Conservation (phyloP, 2,113 vertebrate species). For the Mirza zaza region DNA sequence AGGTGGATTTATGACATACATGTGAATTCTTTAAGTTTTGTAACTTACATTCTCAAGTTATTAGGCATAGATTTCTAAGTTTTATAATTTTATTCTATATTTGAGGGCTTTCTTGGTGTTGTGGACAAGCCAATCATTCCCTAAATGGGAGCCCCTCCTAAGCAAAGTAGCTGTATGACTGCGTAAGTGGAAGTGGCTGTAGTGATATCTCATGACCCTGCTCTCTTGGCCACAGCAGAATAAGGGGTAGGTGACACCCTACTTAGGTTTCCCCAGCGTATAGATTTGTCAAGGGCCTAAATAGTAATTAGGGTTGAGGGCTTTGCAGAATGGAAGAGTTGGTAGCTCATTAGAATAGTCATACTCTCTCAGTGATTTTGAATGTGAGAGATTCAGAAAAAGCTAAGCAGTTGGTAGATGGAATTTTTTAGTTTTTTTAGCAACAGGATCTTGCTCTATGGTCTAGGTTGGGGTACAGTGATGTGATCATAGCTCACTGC, state of each 20-base stretch:
- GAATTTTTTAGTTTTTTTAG: neutral
- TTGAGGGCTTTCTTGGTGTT: neutral
- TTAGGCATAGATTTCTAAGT: neutral
- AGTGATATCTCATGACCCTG: neutral
- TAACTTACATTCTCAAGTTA: neutral
- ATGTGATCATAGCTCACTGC: too few species aligned
- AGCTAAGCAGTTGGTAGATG: neutral
- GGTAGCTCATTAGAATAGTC: neutral
- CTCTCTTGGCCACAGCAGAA: neutral
- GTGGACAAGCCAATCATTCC: neutral
- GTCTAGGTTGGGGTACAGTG: too few species aligned
- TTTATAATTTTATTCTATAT: conserved; percentile 6
- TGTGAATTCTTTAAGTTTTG: conserved; percentile 40
- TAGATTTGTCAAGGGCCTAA: neutral
- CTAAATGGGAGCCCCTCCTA: neutral
- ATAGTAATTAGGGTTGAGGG: neutral
- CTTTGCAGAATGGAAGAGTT: neutral
- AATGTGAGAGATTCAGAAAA: conserved; percentile 35
- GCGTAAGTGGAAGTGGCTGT: neutral
- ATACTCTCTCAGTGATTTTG: neutral
- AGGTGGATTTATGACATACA: conserved; percentile 4
- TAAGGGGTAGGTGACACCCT: neutral
- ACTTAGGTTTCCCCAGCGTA: neutral
- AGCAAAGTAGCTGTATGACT: neutral
- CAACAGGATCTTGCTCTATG: too few species aligned